Conservation (phyloP, 2,888 invertebrate species). For the Sthenelais limicola region DNA sequence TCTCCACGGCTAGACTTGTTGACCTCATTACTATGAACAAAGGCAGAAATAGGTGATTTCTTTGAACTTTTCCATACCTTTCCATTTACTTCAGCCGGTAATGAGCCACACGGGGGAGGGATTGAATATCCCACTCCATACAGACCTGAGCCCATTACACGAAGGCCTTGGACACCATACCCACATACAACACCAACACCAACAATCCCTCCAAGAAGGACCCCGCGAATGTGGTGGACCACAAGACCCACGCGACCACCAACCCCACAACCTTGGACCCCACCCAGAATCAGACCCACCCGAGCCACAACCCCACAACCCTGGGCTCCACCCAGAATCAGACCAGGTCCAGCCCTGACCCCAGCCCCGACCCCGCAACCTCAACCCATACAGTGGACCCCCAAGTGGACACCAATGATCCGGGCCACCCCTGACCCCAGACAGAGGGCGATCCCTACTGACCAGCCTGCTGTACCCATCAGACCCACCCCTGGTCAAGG, state of each 20-base stretch:
- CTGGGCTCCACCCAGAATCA: background rate
- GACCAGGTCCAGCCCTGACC: no score
- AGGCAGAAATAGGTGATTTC: no score
- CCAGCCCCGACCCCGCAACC: background rate
- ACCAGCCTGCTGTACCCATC: no score
- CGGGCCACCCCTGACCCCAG: background rate
- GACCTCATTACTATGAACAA: no score
- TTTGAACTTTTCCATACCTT: no score
- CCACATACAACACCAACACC: constrained; percentile 2
- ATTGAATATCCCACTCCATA: background rate
- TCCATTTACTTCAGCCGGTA: constrained; percentile 7
- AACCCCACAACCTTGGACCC: background rate
- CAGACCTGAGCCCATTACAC: background rate
- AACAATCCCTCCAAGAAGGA: background rate
- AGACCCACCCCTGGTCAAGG: no score
- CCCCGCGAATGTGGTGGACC: background rate
- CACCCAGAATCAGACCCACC: background rate
- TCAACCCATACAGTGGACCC: background rate
- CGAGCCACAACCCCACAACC: background rate
- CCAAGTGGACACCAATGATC: no score
- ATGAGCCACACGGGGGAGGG: background rate
- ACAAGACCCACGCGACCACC: background rate
- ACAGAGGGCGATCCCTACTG: background rate
- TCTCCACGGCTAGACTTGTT: no score
- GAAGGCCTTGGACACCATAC: background rate